phyloP scores from a whole-genome alignment of 53 echinoderm and acorn worm genomes.

The Astropecten irregularis region DNA sequence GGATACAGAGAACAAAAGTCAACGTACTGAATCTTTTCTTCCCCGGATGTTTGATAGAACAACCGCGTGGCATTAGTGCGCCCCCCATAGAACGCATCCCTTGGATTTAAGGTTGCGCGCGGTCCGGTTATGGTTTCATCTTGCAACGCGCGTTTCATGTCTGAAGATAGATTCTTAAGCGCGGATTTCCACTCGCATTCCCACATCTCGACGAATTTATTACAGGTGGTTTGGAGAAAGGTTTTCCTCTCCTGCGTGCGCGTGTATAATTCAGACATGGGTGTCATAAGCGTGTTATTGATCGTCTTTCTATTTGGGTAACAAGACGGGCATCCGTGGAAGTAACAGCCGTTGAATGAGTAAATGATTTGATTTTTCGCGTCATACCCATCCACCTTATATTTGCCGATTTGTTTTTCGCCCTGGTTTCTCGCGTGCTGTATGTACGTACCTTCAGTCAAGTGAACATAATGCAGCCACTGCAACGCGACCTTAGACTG shows the following conservation, averaged over 20 bases:
- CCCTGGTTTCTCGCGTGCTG: slow-evolving; percentile 51
- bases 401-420: slow-evolving; percentile 41
- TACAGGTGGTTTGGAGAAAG: slow-evolving; percentile 14
- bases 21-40: slow-evolving; percentile 62
- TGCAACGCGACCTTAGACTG: slow-evolving; percentile 50
- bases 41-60: neutral
- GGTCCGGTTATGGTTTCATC: neutral
- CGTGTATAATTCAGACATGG: slow-evolving; percentile 26
- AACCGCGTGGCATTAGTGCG: neutral
- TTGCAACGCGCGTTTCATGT: slow-evolving; percentile 2
- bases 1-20: slow-evolving; percentile 73
- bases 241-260: neutral
- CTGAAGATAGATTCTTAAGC: neutral
- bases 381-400: slow-evolving; percentile 57
- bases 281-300: neutral
- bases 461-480: slow-evolving; percentile 42
- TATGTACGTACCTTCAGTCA: neutral
- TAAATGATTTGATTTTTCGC: slow-evolving; percentile 9
- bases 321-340: slow-evolving; percentile 51
- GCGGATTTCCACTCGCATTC: slow-evolving; percentile 2
- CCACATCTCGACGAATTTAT: neutral
- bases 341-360: slow-evolving; percentile 57
- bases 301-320: neutral
- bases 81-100: slow-evolving; percentile 41
- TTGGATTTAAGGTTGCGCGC: slow-evolving; percentile 5